Percentiles rank a stretch among this genome's conserved stretches.
Conservation (phyloP, 2,113 vertebrate species). For the Eptatretus burgeri region DNA sequence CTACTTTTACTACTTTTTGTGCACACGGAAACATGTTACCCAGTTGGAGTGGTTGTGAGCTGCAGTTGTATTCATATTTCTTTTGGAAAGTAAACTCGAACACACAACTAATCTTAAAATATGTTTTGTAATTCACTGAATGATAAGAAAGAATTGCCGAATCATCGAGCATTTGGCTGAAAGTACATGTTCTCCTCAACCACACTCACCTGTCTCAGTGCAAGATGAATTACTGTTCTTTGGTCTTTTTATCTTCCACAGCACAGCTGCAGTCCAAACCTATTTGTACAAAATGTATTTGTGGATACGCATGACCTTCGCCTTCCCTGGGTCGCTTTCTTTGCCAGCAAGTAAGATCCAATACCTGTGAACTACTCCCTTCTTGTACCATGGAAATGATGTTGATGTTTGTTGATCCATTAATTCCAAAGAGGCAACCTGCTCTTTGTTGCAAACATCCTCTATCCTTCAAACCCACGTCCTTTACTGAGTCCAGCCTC, state of each 20-base stretch:
- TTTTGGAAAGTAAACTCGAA: no score
- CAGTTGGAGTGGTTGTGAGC: not conserved
- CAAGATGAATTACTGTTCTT: not conserved
- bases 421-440: not conserved
- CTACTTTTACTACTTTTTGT: not conserved
- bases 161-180: no score
- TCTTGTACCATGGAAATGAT: no score
- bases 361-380: no score
- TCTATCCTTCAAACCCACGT: not conserved
- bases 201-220: slow-evolving; percentile 6
- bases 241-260: slow-evolving; percentile 14
- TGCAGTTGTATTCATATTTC: not conserved
- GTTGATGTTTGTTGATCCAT: not conserved
- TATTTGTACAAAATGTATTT: slow-evolving; percentile 93
- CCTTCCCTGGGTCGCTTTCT: slow-evolving; percentile 96
- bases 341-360: slow-evolving; percentile 61
- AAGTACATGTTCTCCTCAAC: not conserved
- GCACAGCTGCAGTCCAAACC: slow-evolving; percentile 87
- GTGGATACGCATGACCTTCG: slow-evolving; percentile 87
- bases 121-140: no score
- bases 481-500: not conserved
- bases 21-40: not conserved
- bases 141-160: no score
- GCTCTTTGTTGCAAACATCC: no score
- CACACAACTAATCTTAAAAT: no score